Percentiles rank a stretch among this genome's conserved stretches.
phyloP scores from a whole-genome alignment of 2,113 vertebrate genomes.

The Nyctereutes procyonoides region DNA sequence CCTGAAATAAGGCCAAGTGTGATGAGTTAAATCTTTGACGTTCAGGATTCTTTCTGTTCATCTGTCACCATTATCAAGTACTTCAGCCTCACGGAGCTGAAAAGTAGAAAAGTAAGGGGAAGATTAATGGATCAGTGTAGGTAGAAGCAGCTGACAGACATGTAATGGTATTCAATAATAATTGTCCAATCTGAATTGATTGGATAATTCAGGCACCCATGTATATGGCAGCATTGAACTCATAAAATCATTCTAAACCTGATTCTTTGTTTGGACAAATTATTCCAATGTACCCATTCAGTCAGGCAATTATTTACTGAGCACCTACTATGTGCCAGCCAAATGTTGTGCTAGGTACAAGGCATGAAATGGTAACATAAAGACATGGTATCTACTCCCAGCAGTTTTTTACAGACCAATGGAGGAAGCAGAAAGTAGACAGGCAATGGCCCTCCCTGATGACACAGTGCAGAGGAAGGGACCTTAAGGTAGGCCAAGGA shows the following conservation, averaged over 20 bases:
- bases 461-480: not conserved
- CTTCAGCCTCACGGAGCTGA: not conserved
- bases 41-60: not conserved
- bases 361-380: not conserved
- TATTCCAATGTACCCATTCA: not conserved
- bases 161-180: not conserved
- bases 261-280: not conserved
- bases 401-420: not conserved
- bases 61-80: not conserved
- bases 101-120: not conserved
- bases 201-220: not conserved
- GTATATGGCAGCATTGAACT: not conserved
- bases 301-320: constrained; percentile 22
- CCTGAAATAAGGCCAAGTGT: not conserved
- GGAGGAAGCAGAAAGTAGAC: not conserved
- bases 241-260: not conserved
- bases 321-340: not conserved
- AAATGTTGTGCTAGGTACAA: not conserved
- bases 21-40: not conserved
- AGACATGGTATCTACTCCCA: not conserved
- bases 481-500: not conserved
- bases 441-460: not conserved
- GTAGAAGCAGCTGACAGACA: not conserved
- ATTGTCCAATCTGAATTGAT: not conserved
- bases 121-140: not conserved